A percentile compares a stretch with the other conserved stretches of the same genome.
Evolutionary conservation across 2,113 vertebrate genomes (phyloP).

Genomic region (Herpetotheres cachinnans): DNA sequence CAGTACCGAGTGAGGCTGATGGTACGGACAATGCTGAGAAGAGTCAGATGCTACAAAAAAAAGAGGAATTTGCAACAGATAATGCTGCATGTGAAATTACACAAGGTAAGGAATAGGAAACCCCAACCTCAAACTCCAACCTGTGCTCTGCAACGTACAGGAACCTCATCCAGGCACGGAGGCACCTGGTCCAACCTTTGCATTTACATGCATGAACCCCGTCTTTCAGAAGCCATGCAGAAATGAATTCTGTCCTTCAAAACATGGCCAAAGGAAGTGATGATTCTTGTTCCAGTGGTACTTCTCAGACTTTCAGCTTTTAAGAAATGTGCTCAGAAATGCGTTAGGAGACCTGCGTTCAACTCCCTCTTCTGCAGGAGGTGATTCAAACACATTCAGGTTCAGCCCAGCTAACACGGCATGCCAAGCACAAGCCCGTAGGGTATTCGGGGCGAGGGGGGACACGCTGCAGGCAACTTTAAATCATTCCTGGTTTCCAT

Average conservation of each 20-base stretch:
- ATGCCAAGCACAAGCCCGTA: not conserved
- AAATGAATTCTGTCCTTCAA: not conserved
- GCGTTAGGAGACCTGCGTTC: not conserved
- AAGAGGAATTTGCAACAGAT: not conserved
- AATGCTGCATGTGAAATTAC: not conserved
- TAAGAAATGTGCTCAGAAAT: not conserved
- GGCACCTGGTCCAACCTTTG: not conserved
- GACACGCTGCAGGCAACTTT: not conserved
- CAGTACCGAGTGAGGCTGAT: not conserved
- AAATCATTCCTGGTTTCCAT: not conserved
- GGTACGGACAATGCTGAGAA: not conserved
- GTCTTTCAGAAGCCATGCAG: not conserved
- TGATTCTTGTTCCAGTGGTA: not conserved
- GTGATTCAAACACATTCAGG: not conserved
- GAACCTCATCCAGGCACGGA: accelerated
- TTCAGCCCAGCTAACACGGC: not conserved
- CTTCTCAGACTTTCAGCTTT: not conserved
- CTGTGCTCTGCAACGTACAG: not conserved
- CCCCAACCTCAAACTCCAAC: not conserved
- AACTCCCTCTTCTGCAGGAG: not conserved
- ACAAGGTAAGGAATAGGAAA: not conserved
- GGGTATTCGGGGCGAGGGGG: not conserved
- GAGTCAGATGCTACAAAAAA: not conserved
- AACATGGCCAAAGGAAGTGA: not conserved
- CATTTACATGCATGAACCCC: not conserved